phyloP scores from a whole-genome alignment of 2,888 invertebrate genomes.

The Drosophila putrida region DNA sequence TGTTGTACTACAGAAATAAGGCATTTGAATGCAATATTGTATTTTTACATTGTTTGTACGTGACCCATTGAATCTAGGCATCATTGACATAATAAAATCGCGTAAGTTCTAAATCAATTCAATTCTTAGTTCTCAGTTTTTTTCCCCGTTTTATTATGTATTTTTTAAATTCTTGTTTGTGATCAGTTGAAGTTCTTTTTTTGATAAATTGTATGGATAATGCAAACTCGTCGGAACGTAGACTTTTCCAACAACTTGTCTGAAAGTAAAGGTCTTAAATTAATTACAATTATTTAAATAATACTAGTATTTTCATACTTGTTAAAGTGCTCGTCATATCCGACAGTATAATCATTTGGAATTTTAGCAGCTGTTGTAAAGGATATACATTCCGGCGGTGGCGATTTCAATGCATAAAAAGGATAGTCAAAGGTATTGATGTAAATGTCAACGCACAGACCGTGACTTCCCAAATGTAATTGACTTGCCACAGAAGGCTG shows the following conservation, averaged over 20 bases:
- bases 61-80: constrained; percentile 10
- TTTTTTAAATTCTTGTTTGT: neutral
- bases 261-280: constrained; percentile 46
- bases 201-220: constrained; percentile 84
- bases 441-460: constrained; percentile 83
- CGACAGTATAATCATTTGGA: constrained; percentile 82
- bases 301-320: constrained; percentile 46
- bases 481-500: constrained; percentile 82
- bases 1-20: constrained; percentile 8
- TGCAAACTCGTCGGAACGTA: constrained; percentile 82
- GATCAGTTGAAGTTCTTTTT: constrained; percentile 57
- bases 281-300: neutral
- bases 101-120: neutral
- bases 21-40: constrained; percentile 16
- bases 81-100: constrained; percentile 21
- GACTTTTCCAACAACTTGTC: constrained; percentile 78
- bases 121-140: too few species aligned
- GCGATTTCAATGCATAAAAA: constrained; percentile 77
- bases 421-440: constrained; percentile 83
- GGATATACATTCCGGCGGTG: constrained; percentile 72
- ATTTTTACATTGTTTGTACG: constrained; percentile 19
- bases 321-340: constrained; percentile 80
- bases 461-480: constrained; percentile 80
- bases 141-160: neutral
- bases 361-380: constrained; percentile 64